Evolutionary conservation across 2,888 invertebrate genomes (phyloP), one percentile per base, ranked within the genome.

Genomic region (Polylopha cassiicola): DNA sequence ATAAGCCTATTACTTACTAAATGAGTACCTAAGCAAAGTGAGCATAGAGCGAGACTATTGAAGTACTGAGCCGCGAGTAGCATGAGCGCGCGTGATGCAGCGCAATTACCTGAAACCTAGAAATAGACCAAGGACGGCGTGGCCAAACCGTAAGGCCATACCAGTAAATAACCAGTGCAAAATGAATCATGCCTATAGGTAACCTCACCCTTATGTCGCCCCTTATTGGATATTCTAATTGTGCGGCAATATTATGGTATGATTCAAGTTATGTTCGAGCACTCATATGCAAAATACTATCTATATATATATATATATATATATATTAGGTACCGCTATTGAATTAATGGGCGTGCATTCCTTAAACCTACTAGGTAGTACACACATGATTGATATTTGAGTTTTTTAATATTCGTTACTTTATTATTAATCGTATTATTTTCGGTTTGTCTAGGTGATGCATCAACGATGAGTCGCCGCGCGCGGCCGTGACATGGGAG

Each of bases 401-500:
- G n/a, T n/a, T n/a, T n/a, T n/a, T n/a, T n/a, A n/a, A n/a, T n/a
- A n/a, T n/a, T n/a, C n/a, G n/a, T n/a, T n/a, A 9, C 26, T 9
- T 14, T 26, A 14, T 11, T 1, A 4, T 6, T 8, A 6, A 23
- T 43, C 34, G 11, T 31, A 30, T 37, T 50, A 14, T 36, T 48
- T 34, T 39, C 23, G 4, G 18, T 6, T 4, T 42, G 26, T 11
- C 22, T 54, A 84, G 84, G 80, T 81, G 85, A 86, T 85, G 90
- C 89, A 89, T 88, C 88, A 88, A 89, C 88, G 89, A 91, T 85
- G 85, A 90, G 91, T 91, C 89, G 90, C 90, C 89, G 91, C 89
- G 90, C 90, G 85, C 86, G 86, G 85, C 86, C 85, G 86, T 86
- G 86, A 86, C 86, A 93, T 93, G 93, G 93, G 91, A 93, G 90